phyloP scores from a whole-genome alignment of 2,113 vertebrate genomes.

The Thermophis baileyi region DNA sequence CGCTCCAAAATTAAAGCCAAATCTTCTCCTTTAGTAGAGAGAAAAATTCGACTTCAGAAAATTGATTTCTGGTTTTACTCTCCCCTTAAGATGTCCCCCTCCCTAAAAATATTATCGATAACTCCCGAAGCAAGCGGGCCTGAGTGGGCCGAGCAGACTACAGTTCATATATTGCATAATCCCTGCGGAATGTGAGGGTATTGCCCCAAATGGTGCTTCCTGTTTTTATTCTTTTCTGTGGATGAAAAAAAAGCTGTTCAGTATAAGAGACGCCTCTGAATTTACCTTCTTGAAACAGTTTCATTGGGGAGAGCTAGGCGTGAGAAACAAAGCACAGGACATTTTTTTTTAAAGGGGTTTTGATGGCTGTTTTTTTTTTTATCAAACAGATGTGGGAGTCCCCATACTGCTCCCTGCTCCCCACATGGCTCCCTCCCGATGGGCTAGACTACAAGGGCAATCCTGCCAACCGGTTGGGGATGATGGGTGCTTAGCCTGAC shows the following conservation, averaged over 20 bases:
- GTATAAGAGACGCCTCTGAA: slow-evolving; percentile 44
- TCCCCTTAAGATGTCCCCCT: not conserved
- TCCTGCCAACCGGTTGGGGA: not conserved
- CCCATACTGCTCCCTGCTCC: not conserved
- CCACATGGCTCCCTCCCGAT: not conserved
- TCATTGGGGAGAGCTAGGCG: not conserved
- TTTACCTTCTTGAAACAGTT: slow-evolving; percentile 42
- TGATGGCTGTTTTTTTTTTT: slow-evolving; percentile 22
- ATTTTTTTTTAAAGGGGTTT: slow-evolving; percentile 37
- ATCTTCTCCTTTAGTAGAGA: not conserved
- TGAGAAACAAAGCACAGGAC: not conserved
- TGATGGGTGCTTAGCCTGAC: not conserved
- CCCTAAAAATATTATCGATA: not conserved
- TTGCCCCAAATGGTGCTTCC: slow-evolving; percentile 48
- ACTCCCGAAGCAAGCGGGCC: slow-evolving; percentile 27
- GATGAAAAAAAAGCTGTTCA: slow-evolving; percentile 33
- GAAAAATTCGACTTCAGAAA: not conserved
- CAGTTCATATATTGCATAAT: slow-evolving; percentile 56
- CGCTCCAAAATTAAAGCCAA: too few species aligned
- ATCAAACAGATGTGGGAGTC: slow-evolving; percentile 32
- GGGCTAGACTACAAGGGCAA: not conserved
- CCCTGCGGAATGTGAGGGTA: slow-evolving; percentile 54
- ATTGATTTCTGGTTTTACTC: not conserved
- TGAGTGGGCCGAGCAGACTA: slow-evolving; percentile 34
- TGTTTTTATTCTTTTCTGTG: slow-evolving; percentile 54